These are phyloP conservation scores for Parnassius orleans DNA, from an alignment of 2,888 invertebrate genomes.

Conservation along the genomic window DNA sequence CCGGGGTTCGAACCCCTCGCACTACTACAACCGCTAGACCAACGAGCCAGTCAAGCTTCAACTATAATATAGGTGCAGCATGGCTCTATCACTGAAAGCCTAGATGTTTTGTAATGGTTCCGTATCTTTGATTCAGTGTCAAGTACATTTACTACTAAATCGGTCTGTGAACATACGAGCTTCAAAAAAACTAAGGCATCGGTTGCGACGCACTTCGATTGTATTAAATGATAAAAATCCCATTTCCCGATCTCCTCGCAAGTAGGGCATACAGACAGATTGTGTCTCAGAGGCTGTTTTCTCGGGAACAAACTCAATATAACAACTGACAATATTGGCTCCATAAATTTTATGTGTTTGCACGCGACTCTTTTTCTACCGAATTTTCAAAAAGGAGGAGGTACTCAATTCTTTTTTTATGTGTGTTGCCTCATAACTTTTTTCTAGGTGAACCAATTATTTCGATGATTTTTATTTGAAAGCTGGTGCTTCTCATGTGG, in stretches of 20 bases:
- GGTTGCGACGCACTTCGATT: constrained; percentile 13
- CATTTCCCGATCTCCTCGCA: constrained; percentile 11
- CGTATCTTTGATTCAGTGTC: not conserved
- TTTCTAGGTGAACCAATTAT: no score
- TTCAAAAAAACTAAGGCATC: not conserved
- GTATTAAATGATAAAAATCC: constrained; percentile 25
- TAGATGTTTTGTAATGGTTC: not conserved
- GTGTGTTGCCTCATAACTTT: not conserved
- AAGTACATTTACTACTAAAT: not conserved
- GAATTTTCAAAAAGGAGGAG: no score
- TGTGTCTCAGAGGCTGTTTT: constrained; percentile 5
- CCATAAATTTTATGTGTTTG: constrained; percentile 21
- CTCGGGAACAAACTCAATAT: constrained; percentile 14
- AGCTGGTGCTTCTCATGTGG: no score
- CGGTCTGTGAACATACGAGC: not conserved
- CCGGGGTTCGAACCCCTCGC: no score
- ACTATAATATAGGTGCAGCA: no score
- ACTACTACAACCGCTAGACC: no score
- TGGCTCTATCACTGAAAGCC: not conserved
- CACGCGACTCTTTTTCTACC: constrained; percentile 1
- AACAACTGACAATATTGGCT: constrained; percentile 16
- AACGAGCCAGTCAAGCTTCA: no score
- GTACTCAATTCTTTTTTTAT: not conserved
- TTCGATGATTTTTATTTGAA: no score
- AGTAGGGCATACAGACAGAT: constrained; percentile 13